These are phyloP conservation scores for Phaenicophaeus curvirostris DNA, from an alignment of 2,797 vertebrate species.

Conservation along the genomic window DNA sequence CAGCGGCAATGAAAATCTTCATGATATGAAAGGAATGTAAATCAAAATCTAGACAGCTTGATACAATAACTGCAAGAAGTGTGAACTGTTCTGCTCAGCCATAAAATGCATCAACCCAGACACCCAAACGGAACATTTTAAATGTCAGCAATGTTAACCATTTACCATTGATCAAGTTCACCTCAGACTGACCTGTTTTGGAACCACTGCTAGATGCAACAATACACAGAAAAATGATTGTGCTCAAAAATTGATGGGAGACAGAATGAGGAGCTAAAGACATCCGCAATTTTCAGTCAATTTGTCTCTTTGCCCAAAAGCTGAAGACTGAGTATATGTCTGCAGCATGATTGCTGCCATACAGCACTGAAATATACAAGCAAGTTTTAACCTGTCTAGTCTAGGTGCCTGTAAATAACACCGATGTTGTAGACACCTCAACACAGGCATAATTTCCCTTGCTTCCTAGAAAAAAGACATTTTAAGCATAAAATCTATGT, in stretches of 20 bases:
- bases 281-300: not conserved
- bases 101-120: not conserved
- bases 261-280: not conserved
- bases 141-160: not conserved
- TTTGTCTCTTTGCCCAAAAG: not conserved
- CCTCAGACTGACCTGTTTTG: not conserved
- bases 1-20: not conserved
- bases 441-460: not conserved
- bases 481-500: not conserved
- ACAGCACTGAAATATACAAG: not conserved
- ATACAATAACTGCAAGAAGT: not conserved
- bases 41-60: constrained; percentile 33
- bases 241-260: not conserved
- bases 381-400: not conserved
- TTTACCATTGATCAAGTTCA: not conserved
- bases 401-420: not conserved
- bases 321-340: not conserved
- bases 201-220: not conserved
- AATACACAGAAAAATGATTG: not conserved
- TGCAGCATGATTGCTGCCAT: not conserved
- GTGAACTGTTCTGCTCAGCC: not conserved
- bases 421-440: not conserved
- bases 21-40: not conserved
- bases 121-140: not conserved
- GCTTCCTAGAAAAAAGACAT: not conserved